These are phyloP conservation scores for Synodontis membranacea DNA, from an alignment of 2,113 vertebrate species.

Conservation along the genomic window DNA sequence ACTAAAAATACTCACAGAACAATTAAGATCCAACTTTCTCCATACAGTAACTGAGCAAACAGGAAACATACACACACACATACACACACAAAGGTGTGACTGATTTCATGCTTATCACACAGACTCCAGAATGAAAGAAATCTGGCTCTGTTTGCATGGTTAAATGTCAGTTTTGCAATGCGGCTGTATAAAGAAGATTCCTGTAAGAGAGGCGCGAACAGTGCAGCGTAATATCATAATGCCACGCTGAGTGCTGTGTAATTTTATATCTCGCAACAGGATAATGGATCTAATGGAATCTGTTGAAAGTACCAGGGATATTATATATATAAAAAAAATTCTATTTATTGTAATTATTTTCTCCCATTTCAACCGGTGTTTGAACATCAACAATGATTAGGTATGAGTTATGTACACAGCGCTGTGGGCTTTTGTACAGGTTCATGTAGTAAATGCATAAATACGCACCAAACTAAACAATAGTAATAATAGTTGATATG, in stretches of 20 bases:
- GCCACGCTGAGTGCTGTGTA: conserved; percentile 10
- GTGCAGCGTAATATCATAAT: neutral
- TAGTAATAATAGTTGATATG: neutral
- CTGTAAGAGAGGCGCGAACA: conserved; percentile 2
- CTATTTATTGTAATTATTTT: conserved; percentile 23
- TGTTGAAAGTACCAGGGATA: conserved; percentile 14
- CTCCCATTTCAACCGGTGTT: conserved; percentile 8
- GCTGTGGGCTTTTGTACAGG: neutral
- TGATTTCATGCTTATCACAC: conserved; percentile 34
- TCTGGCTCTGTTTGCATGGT: conserved; percentile 10
- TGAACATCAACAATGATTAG: conserved; percentile 19
- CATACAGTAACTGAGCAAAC: neutral
- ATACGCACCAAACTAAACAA: neutral
- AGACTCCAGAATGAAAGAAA: conserved; percentile 33
- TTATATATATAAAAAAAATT: conserved; percentile 15
- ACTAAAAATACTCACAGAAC: neutral
- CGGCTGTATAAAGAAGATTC: conserved; percentile 20
- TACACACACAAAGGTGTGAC: neutral
- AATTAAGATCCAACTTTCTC: conserved; percentile 40
- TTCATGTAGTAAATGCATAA: neutral
- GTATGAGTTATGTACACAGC: neutral
- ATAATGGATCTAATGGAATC: conserved; percentile 37
- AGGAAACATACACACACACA: conserved; percentile 3
- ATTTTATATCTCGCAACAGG: conserved; percentile 24
- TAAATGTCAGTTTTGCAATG: conserved; percentile 44